phyloP scores from a whole-genome alignment of 2,797 vertebrate genomes.

The Tragelaphus oryx region DNA sequence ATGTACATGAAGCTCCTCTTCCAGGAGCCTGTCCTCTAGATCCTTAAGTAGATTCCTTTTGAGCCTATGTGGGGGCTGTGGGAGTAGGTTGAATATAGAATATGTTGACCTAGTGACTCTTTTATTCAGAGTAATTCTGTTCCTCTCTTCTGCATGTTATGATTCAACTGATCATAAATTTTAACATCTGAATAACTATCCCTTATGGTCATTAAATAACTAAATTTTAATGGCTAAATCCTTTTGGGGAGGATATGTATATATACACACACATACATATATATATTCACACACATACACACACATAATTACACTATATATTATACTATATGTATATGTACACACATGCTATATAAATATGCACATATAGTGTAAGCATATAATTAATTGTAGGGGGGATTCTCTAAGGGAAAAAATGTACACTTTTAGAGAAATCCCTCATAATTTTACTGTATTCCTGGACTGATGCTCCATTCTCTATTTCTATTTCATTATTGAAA shows the following conservation, averaged over 20 bases:
- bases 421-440: not conserved
- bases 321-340: not conserved
- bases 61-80: not conserved
- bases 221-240: not conserved
- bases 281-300: not conserved
- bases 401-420: not conserved
- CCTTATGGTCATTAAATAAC: not conserved
- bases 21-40: not conserved
- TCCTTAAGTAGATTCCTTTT: not conserved
- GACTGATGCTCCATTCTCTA: not conserved
- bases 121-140: not conserved
- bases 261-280: rapidly evolving
- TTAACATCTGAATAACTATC: not conserved
- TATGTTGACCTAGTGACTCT: not conserved
- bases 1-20: not conserved
- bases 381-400: not conserved
- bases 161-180: not conserved
- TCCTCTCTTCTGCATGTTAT: not conserved
- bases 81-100: not conserved
- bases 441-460: not conserved
- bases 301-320: not conserved
- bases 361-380: not conserved
- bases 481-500: slow-evolving; percentile 6
- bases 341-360: not conserved
- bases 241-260: not conserved